Evolutionary conservation across 2,113 vertebrate genomes (phyloP), one percentile per base, ranked within the genome.

Genomic region (Pogona vitticeps): DNA sequence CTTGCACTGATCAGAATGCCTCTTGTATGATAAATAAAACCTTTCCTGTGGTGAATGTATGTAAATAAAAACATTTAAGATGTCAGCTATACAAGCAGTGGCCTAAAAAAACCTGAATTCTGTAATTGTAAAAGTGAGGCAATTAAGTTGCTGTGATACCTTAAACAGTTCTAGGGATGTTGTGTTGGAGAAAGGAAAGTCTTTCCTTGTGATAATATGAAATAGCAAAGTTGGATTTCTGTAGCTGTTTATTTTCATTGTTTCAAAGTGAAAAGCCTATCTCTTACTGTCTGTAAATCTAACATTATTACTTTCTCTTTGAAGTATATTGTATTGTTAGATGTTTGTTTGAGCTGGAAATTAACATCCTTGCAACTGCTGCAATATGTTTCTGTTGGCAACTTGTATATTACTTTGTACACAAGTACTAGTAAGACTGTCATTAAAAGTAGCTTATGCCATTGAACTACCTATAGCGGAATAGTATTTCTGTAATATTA

Each of bases 321-420:
- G 95, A 96, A 95, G 92, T 96, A 93, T 96, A 97, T 93, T 95
- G 96, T 97, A 96, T 94, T 94, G 96, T 97, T 97, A 97, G 96
- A 92, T 97, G 96, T 97, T 97, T 95, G 96, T 97, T 95, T 97
- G 91, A 96, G 86, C 96, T 97, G 94, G 93, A 97, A 96, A 96
- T 95, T 96, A 95, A 96, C 95, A 96, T 96, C 93, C 83, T 95
- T 96, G 96, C 95, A 95, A 95, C 91, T 46, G 88, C 95, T 95
- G 95, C 93, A 95, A 94, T 96, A 96, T 93, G 94, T 96, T 97
- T 94, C 95, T 36, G 94, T 97, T 95, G 96, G 96, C 96, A 94
- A 96, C 90, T 85, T 97, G 96, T 97, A 97, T 96, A 93, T 96
- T 96, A 96, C 92, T 96, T 96, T 96, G 95, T 97, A 96, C 92